Percentiles rank a stretch among this genome's conserved stretches.
These are phyloP conservation scores for Paradoxurus hermaphroditus DNA, from an alignment of 2,113 vertebrate genomes.

Conservation along the genomic window DNA sequence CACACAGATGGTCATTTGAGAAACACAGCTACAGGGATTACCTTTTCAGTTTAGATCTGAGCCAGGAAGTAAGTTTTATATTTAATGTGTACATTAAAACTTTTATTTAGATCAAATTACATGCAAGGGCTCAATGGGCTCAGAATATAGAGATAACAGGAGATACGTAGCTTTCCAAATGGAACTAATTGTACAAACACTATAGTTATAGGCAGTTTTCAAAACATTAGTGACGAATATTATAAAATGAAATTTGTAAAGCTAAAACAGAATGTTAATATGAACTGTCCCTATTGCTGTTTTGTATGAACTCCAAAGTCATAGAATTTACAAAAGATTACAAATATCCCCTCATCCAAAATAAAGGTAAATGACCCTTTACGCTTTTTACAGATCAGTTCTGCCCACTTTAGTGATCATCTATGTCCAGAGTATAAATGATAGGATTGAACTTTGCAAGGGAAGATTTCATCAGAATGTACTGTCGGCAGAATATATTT, in stretches of 20 bases:
- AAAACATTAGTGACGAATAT: neutral
- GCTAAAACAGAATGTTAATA: neutral
- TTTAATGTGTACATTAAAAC: neutral
- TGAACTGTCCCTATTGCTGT: neutral
- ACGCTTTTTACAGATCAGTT: neutral
- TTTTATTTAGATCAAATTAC: neutral
- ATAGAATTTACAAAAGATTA: neutral
- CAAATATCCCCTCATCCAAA: neutral
- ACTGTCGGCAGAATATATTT: neutral
- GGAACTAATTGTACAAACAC: neutral
- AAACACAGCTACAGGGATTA: neutral
- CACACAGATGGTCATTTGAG: neutral
- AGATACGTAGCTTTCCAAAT: neutral
- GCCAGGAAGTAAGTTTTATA: neutral
- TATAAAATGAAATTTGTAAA: neutral
- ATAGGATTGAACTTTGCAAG: neutral
- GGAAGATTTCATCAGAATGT: neutral
- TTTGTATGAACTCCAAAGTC: neutral
- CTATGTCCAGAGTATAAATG: neutral
- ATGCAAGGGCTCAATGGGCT: neutral
- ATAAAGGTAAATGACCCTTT: neutral
- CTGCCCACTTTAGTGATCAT: neutral
- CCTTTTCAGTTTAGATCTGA: neutral
- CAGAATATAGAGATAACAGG: neutral
- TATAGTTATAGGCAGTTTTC: neutral